phyloP scores from a whole-genome alignment of 2,888 invertebrate genomes.

The Trissonchulus latispiculum region DNA sequence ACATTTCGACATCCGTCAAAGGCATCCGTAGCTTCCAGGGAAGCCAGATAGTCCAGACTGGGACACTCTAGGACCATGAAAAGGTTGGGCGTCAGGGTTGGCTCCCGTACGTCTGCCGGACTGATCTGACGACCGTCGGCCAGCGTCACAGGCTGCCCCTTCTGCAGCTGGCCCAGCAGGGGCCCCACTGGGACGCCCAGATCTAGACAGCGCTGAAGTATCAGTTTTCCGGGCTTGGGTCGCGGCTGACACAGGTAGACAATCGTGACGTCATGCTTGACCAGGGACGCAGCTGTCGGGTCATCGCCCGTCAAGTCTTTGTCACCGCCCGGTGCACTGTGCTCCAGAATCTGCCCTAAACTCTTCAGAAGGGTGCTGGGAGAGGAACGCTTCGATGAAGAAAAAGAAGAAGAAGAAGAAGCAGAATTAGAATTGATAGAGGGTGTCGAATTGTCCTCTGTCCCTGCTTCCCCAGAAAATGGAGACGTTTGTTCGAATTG shows the following conservation, averaged over 20 bases:
- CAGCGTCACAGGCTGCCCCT: conserved; percentile 66
- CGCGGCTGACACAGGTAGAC: conserved; percentile 42
- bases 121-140: conserved; percentile 59
- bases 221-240: conserved; percentile 62
- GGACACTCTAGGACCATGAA: conserved; percentile 72
- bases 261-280: background rate
- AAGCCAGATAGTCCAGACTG: conserved; percentile 59
- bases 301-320: conserved; percentile 6
- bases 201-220: conserved; percentile 66
- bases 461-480: too few species aligned
- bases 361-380: conserved; percentile 50
- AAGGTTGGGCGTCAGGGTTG: conserved; percentile 12
- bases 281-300: too few species aligned
- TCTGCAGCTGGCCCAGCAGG: conserved; percentile 68
- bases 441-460: too few species aligned
- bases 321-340: too few species aligned
- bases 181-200: conserved; percentile 70
- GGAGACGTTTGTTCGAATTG: too few species aligned
- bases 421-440: too few species aligned
- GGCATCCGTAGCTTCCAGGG: conserved; percentile 42
- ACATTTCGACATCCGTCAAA: too few species aligned
- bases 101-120: conserved; percentile 33
- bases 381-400: conserved; percentile 27
- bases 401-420: too few species aligned
- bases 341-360: conserved; percentile 66